A percentile compares a stretch with the other conserved stretches of the same genome.
These are phyloP conservation scores for Amphilophus citrinellus DNA, from an alignment of 2,113 vertebrate genomes.

Conservation along the genomic window DNA sequence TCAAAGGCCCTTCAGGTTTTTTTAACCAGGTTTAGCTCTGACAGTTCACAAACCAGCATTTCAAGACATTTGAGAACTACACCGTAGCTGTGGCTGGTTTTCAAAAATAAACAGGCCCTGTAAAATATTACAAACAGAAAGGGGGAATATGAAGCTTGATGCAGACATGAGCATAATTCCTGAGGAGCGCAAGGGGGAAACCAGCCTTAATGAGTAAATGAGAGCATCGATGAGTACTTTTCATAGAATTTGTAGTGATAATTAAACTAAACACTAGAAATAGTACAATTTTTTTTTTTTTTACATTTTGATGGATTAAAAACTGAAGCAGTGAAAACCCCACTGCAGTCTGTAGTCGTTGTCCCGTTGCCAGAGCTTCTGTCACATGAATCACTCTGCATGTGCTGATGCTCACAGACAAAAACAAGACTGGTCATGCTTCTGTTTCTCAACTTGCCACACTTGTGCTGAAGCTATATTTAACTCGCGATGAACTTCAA, in stretches of 20 bases:
- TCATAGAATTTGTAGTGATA: not conserved
- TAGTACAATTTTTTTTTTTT: not conserved
- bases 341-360: not conserved
- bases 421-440: constrained; percentile 23
- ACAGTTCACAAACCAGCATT: not conserved
- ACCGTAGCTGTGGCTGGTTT: not conserved
- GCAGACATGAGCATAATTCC: not conserved
- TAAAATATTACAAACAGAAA: not conserved
- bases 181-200: constrained; percentile 19
- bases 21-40: not conserved
- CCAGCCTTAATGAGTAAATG: not conserved
- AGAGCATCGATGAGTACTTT: not conserved
- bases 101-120: not conserved
- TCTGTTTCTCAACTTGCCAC: constrained; percentile 32
- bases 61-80: not conserved
- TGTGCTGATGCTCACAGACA: constrained; percentile 37
- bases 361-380: constrained; percentile 9
- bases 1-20: not conserved
- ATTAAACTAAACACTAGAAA: not conserved
- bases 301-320: not conserved
- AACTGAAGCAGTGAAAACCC: not conserved
- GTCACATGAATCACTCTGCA: constrained; percentile 37
- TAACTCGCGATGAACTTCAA: constrained; percentile 10
- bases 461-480: constrained; percentile 47
- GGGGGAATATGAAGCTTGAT: not conserved